A percentile compares a stretch with the other conserved stretches of the same genome.
phyloP scores from a whole-genome alignment of 2,888 invertebrate species.

The Lycia hirtaria region DNA sequence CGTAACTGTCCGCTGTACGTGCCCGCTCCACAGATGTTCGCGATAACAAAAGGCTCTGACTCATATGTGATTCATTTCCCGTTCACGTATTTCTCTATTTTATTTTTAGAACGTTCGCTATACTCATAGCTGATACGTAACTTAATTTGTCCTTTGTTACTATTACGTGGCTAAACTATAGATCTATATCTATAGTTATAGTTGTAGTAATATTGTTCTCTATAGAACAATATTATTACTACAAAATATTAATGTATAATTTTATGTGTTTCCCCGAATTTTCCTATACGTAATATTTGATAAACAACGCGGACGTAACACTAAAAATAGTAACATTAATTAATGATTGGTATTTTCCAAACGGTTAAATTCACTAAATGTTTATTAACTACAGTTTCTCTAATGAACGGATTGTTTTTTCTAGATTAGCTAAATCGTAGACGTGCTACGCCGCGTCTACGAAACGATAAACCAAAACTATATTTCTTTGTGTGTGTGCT shows the following conservation, averaged over 20 bases:
- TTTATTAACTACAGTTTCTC: neutral
- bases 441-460: neutral
- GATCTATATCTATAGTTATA: too few relatives aligned
- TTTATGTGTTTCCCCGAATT: neutral
- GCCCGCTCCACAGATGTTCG: conserved; percentile 62
- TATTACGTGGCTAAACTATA: conserved; percentile 29
- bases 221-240: neutral
- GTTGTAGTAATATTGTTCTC: neutral
- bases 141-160: conserved; percentile 34
- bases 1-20: conserved; percentile 60
- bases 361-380: too few relatives aligned
- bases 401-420: neutral
- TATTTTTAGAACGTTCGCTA: conserved; percentile 57
- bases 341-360: neutral
- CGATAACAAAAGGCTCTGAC: conserved; percentile 67
- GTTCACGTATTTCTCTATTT: conserved; percentile 55
- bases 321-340: neutral
- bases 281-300: neutral
- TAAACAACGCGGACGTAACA: neutral
- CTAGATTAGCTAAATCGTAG: neutral
- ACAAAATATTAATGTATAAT: neutral
- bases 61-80: conserved; percentile 73
- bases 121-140: conserved; percentile 37
- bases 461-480: too few relatives aligned
- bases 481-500: too few relatives aligned